Conservation (phyloP, 2,797 vertebrate species). For the Myiothlypis coronata region DNA sequence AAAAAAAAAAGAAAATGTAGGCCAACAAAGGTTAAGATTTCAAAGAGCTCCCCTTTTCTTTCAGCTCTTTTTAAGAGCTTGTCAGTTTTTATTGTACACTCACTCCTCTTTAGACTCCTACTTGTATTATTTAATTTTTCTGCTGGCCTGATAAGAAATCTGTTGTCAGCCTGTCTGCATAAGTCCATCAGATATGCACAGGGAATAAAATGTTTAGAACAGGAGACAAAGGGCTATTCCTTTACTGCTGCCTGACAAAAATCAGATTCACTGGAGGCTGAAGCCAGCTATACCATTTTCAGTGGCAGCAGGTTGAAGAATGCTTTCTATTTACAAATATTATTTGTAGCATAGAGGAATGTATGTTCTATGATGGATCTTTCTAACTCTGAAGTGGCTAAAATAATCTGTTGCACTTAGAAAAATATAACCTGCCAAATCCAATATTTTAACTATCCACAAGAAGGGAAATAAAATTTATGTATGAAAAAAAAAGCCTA, state of each 20-base stretch:
- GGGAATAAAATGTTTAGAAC: slow-evolving; percentile 26
- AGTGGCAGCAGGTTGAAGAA: background rate
- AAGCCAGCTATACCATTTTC: background rate
- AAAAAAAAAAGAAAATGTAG: background rate
- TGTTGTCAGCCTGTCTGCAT: slow-evolving; percentile 41
- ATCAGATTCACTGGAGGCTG: slow-evolving; percentile 19
- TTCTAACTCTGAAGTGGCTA: background rate
- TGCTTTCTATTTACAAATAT: background rate
- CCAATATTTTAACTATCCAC: background rate
- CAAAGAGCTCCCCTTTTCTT: background rate
- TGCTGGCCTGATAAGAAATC: slow-evolving; percentile 46
- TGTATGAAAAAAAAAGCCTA: background rate
- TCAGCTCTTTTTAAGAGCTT: background rate
- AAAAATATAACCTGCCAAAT: background rate
- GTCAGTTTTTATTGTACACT: background rate
- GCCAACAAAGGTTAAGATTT: background rate
- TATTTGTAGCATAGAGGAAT: background rate
- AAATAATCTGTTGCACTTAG: background rate
- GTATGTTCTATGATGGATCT: background rate
- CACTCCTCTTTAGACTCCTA: background rate
- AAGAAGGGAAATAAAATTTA: background rate
- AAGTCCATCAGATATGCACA: slow-evolving; percentile 47
- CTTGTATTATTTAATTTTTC: slow-evolving; percentile 67
- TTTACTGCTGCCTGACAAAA: slow-evolving; percentile 12
- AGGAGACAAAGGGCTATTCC: slow-evolving; percentile 21